These are phyloP conservation scores for Selenia dentaria DNA, from an alignment of 2,888 invertebrate species.

Conservation along the genomic window DNA sequence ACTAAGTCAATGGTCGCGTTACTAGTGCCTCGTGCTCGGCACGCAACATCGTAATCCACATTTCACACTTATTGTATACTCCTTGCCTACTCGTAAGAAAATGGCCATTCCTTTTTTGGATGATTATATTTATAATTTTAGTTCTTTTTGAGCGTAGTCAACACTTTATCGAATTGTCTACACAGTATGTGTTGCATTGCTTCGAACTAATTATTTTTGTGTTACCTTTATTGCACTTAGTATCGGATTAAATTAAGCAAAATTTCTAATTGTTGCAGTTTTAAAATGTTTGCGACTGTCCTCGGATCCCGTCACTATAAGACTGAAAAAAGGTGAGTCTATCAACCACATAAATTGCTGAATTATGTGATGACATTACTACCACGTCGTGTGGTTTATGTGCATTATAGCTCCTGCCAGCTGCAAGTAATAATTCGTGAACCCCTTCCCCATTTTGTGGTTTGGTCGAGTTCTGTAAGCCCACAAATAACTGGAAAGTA, in stretches of 20 bases:
- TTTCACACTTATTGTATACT: conserved; percentile 54
- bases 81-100: conserved; percentile 39
- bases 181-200: too few species aligned
- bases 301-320: conserved; percentile 94
- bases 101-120: conserved; percentile 41
- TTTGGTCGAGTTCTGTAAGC: conserved; percentile 58
- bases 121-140: too few species aligned
- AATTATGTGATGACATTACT: too few species aligned
- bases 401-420: conserved; percentile 39
- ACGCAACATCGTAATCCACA: conserved; percentile 68
- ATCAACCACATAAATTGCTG: conserved; percentile 15
- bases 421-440: conserved; percentile 63
- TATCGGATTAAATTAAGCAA: conserved; percentile 7
- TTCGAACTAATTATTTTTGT: too few species aligned
- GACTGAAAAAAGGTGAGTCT: conserved; percentile 94
- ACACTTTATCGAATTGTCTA: conserved; percentile 32
- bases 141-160: too few species aligned
- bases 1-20: conserved; percentile 75
- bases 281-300: conserved; percentile 97
- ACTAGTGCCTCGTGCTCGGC: conserved; percentile 48
- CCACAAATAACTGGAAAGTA: conserved; percentile 61
- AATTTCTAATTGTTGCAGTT: conserved; percentile 87
- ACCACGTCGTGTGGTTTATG: conserved; percentile 9
- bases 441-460: conserved; percentile 68
- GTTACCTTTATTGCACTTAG: too few species aligned